phyloP scores from a whole-genome alignment of 2,888 invertebrate genomes.

The Troides oblongomaculatus region DNA sequence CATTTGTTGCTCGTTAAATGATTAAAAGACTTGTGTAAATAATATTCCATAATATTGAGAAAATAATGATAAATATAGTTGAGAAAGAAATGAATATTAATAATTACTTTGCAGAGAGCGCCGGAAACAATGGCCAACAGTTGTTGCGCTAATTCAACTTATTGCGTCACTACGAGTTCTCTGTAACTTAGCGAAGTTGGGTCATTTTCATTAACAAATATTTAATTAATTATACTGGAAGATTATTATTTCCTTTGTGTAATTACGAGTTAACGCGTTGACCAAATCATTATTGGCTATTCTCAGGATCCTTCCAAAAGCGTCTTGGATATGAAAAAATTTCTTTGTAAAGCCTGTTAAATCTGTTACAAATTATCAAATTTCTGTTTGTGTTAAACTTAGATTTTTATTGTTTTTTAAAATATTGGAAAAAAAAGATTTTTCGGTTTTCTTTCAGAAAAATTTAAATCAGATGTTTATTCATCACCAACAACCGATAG shows the following conservation, averaged over 20 bases:
- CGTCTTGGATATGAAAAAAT: too few species aligned
- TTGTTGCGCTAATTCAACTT: slow-evolving; percentile 2
- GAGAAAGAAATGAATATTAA: background rate
- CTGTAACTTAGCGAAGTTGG: background rate
- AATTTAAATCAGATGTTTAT: too few species aligned
- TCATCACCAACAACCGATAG: too few species aligned
- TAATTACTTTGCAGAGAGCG: background rate
- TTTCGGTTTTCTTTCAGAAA: too few species aligned
- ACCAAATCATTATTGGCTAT: too few species aligned
- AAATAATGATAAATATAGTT: background rate
- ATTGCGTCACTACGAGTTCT: background rate
- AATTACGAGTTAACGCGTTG: too few species aligned
- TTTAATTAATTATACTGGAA: background rate
- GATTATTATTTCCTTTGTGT: background rate
- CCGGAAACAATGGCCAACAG: slow-evolving; percentile 1
- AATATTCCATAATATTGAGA: background rate
- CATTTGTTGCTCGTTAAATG: background rate
- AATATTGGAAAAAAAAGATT: too few species aligned
- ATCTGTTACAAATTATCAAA: too few species aligned
- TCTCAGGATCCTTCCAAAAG: too few species aligned
- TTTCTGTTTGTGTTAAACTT: too few species aligned
- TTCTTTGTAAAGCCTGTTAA: too few species aligned
- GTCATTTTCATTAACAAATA: background rate
- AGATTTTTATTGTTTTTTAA: too few species aligned
- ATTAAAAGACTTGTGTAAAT: background rate